Evolutionary conservation across 2,888 invertebrate genomes (phyloP), one percentile per base, ranked within the genome.

Genomic region (Abrostola triplasia): DNA sequence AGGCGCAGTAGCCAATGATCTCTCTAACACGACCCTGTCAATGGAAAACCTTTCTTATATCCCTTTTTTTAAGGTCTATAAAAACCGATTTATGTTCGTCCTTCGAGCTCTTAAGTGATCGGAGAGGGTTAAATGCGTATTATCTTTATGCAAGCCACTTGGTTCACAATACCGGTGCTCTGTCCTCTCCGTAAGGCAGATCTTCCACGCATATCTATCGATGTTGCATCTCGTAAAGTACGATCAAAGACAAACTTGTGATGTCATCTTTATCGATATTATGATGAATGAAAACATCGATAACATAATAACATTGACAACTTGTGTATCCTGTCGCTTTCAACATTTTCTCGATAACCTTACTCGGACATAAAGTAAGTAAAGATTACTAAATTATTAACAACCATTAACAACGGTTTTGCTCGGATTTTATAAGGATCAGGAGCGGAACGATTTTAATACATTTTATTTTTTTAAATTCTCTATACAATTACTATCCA

Each of bases 111-210:
- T 80, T 84, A 83, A 75, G 83, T 82, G 83, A 84, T 87, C 86
- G 85, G 86, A 84, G 74, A 80, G 80, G 79, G 84, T 90, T 92
- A 92, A 93, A 93, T 93, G 92, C 88, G 90, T 90, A 94, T 94
- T 94, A 94, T 94, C 93, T 94, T 93, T 93, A 93, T 93, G 94
- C 93, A 92, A 93, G 89, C 92, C 93, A 93, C 93, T 94, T 93
- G 93, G 88, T 85, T 89, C 90, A 92, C 93, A 92, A 93, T 93
- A 90, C 92, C 87, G 86, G 89, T 90, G 89, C 89, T 86, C 83
- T 82, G 87, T 90, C 89, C 89, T 89, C 87, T 89, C 88, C 86
- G 87, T 88, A 90, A 85, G 84, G 87, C 89, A 89, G 88, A 91
- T 92, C 88, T 91, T 89, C 88, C 85, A 85, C 85, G 90, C 89